Conservation (phyloP, 2,797 vertebrate species). For the Zenarchopterus dispar region DNA sequence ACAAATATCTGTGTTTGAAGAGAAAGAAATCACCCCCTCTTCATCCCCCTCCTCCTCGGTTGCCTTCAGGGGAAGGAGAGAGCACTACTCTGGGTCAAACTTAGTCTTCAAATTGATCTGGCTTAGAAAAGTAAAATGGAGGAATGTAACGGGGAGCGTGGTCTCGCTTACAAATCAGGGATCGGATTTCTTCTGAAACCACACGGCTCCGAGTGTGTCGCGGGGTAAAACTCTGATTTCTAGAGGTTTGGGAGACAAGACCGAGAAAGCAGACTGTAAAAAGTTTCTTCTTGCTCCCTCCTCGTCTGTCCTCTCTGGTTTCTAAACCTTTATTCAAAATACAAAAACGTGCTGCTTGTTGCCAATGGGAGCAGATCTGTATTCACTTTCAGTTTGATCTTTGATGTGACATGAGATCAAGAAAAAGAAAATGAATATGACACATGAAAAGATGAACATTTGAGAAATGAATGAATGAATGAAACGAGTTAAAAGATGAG, state of each 20-base stretch:
- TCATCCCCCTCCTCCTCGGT: slow-evolving; percentile 31
- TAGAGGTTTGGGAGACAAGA: slow-evolving; percentile 21
- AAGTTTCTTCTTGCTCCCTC: slow-evolving; percentile 24
- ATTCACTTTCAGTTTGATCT: background rate
- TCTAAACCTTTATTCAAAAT: background rate
- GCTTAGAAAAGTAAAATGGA: slow-evolving; percentile 67
- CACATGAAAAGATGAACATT: background rate
- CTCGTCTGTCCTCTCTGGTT: background rate
- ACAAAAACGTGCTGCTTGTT: slow-evolving; percentile 11
- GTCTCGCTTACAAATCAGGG: slow-evolving; percentile 38
- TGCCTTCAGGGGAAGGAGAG: slow-evolving; percentile 35
- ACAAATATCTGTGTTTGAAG: slow-evolving; percentile 85
- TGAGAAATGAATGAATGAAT: slow-evolving; percentile 5
- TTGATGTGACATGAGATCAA: background rate
- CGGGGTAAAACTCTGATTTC: slow-evolving; percentile 29
- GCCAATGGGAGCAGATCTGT: slow-evolving; percentile 51
- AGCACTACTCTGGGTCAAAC: slow-evolving; percentile 51
- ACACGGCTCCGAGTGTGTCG: slow-evolving; percentile 18
- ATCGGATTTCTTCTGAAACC: slow-evolving; percentile 52
- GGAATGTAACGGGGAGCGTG: slow-evolving; percentile 53
- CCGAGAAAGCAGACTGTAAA: slow-evolving; percentile 14
- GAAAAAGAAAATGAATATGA: background rate
- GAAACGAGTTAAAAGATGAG: slow-evolving; percentile 32
- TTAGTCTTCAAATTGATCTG: slow-evolving; percentile 65
- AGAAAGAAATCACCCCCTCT: slow-evolving; percentile 71